Base-by-base conservation (phyloP, 2,113 vertebrate species). In the Mobula hypostoma region DNA sequence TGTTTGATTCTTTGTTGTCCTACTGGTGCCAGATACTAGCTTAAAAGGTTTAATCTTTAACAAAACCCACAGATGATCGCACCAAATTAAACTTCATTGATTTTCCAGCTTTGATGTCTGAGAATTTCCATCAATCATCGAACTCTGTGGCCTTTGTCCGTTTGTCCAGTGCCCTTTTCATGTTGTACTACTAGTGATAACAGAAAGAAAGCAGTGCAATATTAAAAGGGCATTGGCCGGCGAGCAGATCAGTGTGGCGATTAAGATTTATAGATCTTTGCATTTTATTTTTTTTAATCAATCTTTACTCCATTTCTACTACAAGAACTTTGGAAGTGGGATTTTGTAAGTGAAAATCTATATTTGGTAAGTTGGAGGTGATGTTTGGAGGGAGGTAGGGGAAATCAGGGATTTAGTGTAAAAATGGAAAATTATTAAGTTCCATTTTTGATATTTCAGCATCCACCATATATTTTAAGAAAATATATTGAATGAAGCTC, bases 181-280 rank as follows among this genome's bases (percentile, higher is more conserved):
- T 97, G 96, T 97, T 97, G 96, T 97, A 97, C 97, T 97, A 96
- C 96, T 97, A 96, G 97, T 97, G 96, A 96, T 95, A 95, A 91
- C 88, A 94, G 96, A 96, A 96, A 95, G 96, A 97, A 97, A 97
- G 96, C 97, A 97, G 96, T 97, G 97, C 97, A 97, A 96, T 97
- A 96, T 97, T 97, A 98, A 97, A 97, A 98, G 97, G 97, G 97
- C 97, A 97, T 97, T 97, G 97, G 97, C 97, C 96, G 96, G 96
- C 96, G 95, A 95, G 96, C 94, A 93, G 19, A 40, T 76, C 91
- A 74, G 74, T 76, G 68, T 74, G 40, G 61, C 88, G 68, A 29
- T n/a, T 74, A 29, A 40, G 32, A 21, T 48, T 58, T 90, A n/a
- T n/a, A 90, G 61, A 66, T 88, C 58, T 5, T 58, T 58, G 21